phyloP scores from a whole-genome alignment of 2,888 invertebrate genomes.

The Tenodera sinensis region DNA sequence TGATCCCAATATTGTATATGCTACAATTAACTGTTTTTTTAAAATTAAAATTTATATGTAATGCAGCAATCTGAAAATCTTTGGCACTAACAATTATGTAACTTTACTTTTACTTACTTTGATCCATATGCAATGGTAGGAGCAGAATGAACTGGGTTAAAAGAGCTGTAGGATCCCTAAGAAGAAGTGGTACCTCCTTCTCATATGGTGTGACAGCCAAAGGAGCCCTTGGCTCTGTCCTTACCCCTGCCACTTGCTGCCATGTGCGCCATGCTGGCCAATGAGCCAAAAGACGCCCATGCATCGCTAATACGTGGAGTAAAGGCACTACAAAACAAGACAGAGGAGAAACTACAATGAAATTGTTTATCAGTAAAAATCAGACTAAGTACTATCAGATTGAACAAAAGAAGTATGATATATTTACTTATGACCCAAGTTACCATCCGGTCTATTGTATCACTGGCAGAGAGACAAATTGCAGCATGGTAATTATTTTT shows the following conservation, averaged over 20 bases:
- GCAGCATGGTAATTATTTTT: no score
- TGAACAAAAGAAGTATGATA: no score
- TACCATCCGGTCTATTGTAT: no score
- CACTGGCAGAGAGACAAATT: no score
- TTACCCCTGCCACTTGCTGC: slow-evolving; percentile 53
- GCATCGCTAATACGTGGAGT: slow-evolving; percentile 81
- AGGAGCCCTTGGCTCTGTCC: slow-evolving; percentile 46
- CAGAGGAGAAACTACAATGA: slow-evolving; percentile 27
- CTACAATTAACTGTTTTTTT: no score
- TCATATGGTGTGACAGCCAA: slow-evolving; percentile 40
- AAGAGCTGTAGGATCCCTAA: slow-evolving; percentile 81
- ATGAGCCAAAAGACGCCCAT: slow-evolving; percentile 67
- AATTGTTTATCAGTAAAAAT: no score
- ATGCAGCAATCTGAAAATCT: no score
- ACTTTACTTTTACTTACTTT: slow-evolving; percentile 58
- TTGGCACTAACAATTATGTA: no score
- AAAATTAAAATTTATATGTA: no score
- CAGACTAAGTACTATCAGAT: no score
- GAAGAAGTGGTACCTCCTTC: slow-evolving; percentile 74
- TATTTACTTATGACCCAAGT: no score
- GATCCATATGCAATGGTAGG: slow-evolving; percentile 79
- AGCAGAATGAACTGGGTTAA: slow-evolving; percentile 83
- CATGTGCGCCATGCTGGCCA: slow-evolving; percentile 58
- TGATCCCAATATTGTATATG: no score
- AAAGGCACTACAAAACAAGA: slow-evolving; percentile 66